Percentiles rank a stretch among this genome's conserved stretches.
Evolutionary conservation across 2,888 invertebrate species (phyloP).

Genomic region (Scrobipalpa costella): DNA sequence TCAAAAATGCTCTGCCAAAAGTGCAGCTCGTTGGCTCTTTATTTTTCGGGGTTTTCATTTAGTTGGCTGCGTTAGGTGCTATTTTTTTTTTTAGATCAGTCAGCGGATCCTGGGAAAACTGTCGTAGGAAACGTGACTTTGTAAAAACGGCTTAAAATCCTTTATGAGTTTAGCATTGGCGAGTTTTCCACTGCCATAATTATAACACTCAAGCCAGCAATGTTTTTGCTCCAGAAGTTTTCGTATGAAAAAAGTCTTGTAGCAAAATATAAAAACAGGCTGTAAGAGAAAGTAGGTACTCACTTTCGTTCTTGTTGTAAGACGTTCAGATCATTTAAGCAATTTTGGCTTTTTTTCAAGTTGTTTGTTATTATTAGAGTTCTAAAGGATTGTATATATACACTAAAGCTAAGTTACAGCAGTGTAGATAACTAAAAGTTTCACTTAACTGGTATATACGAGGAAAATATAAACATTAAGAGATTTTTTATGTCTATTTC

Average conservation of each 20-base stretch:
- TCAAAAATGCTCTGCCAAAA: constrained; percentile 10
- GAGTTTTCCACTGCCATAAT: constrained; percentile 30
- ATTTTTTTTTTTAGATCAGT: constrained; percentile 36
- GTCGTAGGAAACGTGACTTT: constrained; percentile 33
- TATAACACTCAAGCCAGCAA: constrained; percentile 15
- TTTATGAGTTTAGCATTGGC: constrained; percentile 28
- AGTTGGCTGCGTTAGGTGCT: constrained; percentile 30
- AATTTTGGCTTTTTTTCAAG: no score
- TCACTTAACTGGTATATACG: no score
- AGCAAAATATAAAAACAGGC: no score
- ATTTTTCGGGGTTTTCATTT: constrained; percentile 25
- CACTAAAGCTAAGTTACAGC: no score
- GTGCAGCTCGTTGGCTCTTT: background rate
- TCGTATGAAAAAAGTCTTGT: background rate
- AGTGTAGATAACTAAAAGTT: no score
- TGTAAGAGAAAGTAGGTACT: no score
- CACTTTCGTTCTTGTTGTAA: background rate
- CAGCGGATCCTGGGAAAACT: constrained; percentile 35
- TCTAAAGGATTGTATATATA: no score
- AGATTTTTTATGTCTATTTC: no score
- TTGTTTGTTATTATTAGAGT: no score
- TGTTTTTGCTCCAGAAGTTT: constrained; percentile 10
- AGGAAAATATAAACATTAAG: no score
- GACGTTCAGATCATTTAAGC: no score
- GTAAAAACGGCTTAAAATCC: constrained; percentile 30